Base-by-base conservation (phyloP, 2,797 vertebrate species). In the Onychomys arenicola region DNA sequence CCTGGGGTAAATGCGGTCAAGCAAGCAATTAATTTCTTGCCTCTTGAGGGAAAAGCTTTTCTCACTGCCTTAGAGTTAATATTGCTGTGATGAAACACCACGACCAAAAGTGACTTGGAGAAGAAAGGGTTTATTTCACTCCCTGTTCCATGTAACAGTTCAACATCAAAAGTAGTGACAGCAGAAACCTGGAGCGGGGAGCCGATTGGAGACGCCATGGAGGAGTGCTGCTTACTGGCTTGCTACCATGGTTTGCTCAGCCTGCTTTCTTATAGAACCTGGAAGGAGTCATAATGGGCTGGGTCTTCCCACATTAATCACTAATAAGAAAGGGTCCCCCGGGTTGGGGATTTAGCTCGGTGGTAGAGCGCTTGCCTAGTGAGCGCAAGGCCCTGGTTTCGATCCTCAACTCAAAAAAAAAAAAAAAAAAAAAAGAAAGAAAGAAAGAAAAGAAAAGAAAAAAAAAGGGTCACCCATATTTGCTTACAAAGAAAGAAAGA, bases 41-140 rank as follows among this genome's bases (percentile, higher is more conserved):
- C n/a, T 88, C 23, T 90, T 80, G 82, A 86, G 21, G 17, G 34
- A 57, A 37, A 92, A 84, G 63, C 34, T 96, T 83, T 84, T n/a
- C 52, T 57, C 52, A n/a, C 52, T 57, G 34, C 12, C 16, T 80
- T 55, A 17, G 55, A 21, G 52, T 23, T 37, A 81, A 57, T 81
- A 37, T 55, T 81, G 19, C 32, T 57, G 52, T 57, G 78, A 25
- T 37, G 34, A 81, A 57, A 81, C 23, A 57, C 52, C 78, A n/a
- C 2, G 34, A 25, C 52, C 34, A 57, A 14, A 81, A 23, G 52
- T 81, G 32, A n/a, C 77, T 46, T 80, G 16, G n/a, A 77, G 9
- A 55, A n/a, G 77, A 80, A 55, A 80, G 32, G 17, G 32, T n/a
- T 80, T 80, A 21, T 23, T 80, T 55, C n/a, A 19, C 78, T 57